phyloP scores from a whole-genome alignment of 2,888 invertebrate genomes.

The Drosophila pseudotalamancana region DNA sequence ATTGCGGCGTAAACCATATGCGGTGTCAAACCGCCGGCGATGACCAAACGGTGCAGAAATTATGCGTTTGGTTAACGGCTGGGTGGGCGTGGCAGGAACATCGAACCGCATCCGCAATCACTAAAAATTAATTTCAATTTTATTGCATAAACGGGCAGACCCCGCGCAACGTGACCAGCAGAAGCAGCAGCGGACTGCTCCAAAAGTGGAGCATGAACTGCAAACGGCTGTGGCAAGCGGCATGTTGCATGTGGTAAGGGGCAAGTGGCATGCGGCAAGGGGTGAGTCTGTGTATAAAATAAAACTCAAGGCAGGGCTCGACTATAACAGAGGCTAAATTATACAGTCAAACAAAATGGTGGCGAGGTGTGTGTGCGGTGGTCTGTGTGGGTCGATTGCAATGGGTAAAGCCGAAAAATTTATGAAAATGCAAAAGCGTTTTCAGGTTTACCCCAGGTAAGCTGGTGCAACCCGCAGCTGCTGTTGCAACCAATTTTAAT shows the following conservation, averaged over 20 bases:
- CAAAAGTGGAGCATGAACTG: slow-evolving; percentile 47
- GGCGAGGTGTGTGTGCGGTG: not conserved
- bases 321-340: slow-evolving; percentile 47
- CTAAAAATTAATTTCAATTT: slow-evolving; percentile 80
- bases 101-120: slow-evolving; percentile 78
- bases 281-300: slow-evolving; percentile 25
- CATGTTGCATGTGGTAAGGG: slow-evolving; percentile 4
- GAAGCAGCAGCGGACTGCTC: slow-evolving; percentile 10
- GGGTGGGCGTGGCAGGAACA: slow-evolving; percentile 24
- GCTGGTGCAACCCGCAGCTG: slow-evolving; percentile 54
- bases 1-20: slow-evolving; percentile 60
- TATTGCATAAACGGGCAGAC: slow-evolving; percentile 56
- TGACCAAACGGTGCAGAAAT: slow-evolving; percentile 45
- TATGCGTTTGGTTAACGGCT: slow-evolving; percentile 50
- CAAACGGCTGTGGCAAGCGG: slow-evolving; percentile 37
- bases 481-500: slow-evolving; percentile 60
- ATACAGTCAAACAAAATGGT: slow-evolving; percentile 38
- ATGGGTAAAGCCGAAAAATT: slow-evolving; percentile 56
- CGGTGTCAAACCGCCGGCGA: slow-evolving; percentile 62
- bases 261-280: slow-evolving; percentile 2
- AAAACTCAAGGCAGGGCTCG: slow-evolving; percentile 45
- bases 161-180: too few species aligned
- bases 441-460: slow-evolving; percentile 78
- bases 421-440: slow-evolving; percentile 80
- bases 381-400: slow-evolving; percentile 21